Evolutionary conservation across 2,888 invertebrate genomes (phyloP), one percentile per base, ranked within the genome.

Genomic region (Netelia inedita): DNA sequence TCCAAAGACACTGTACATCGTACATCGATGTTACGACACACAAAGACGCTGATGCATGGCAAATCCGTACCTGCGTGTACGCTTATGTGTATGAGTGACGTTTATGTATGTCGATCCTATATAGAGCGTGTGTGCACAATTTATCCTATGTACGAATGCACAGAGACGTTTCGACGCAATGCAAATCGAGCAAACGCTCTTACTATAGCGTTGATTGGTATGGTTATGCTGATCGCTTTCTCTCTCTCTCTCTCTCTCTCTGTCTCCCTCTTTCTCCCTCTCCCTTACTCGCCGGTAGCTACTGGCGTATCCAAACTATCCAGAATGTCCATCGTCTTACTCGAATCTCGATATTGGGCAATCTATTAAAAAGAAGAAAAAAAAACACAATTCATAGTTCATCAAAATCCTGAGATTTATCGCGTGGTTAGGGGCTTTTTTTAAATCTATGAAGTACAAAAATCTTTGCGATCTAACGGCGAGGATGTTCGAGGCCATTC

Each of bases 141-240:
- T 85, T 85, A 84, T 84, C 81, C 73, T 53, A 71, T 59, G 78
- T 81, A 79, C 65, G 81, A 84, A 84, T 81, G 73, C 81, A 50
- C 53, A 63, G 69, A 61, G 73, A 55, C 78, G 81, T 73, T 81
- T 69, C 89, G 90, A 89, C 90, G 91, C 89, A 89, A 91, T 91
- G 90, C 90, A 90, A 91, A 91, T 91, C 90, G 88, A 90, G 90
- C 90, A 89, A 90, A 91, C 88, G 88, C 90, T 88, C 89, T 90
- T 88, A 89, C 87, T 46, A 35, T 35, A 63, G 16, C 86, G 86
- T 86, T 89, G 87, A 89, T 89, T 86, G 89, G 87, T 88, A 88
- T 87, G 88, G 55, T 69, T 79, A 75, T 35, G 76, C 41, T 61
- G 57, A 68, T 78, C 41, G 63, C 53, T 76, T 16, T 79, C 71